Percentiles rank a stretch among this genome's conserved stretches.
These are phyloP conservation scores for Eulemur macaco DNA, from an alignment of 2,113 vertebrate species.

Conservation along the genomic window DNA sequence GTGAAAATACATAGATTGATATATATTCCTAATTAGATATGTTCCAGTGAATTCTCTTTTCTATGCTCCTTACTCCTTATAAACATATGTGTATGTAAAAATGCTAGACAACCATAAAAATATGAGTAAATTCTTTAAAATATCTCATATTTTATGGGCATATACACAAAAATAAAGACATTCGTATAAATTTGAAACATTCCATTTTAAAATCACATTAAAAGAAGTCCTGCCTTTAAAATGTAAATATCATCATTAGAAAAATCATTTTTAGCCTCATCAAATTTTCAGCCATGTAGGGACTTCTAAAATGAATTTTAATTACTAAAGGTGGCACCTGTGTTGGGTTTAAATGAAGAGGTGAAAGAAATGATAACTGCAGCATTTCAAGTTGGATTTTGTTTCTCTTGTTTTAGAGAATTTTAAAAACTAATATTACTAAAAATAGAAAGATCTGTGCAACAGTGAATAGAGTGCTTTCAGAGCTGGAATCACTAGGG, in stretches of 20 bases:
- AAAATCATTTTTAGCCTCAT: slow-evolving; percentile 17
- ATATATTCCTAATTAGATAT: not conserved
- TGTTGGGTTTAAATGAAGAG: not conserved
- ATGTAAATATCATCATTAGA: not conserved
- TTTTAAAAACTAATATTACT: not conserved
- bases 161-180: not conserved
- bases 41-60: not conserved
- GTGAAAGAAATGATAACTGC: not conserved
- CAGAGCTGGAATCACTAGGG: not conserved
- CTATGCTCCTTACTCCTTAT: too few species aligned
- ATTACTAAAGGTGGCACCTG: not conserved
- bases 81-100: not conserved
- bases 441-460: not conserved
- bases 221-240: not conserved
- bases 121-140: not conserved
- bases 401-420: not conserved
- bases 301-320: slow-evolving; percentile 11
- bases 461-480: not conserved
- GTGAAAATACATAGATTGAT: not conserved
- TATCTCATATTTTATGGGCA: not conserved
- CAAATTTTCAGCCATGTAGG: not conserved
- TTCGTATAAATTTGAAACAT: not conserved
- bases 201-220: not conserved
- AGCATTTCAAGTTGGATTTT: not conserved
- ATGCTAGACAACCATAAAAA: not conserved